Evolutionary conservation across 2,797 vertebrate species (phyloP).

Genomic region (Eremophila alpestris): DNA sequence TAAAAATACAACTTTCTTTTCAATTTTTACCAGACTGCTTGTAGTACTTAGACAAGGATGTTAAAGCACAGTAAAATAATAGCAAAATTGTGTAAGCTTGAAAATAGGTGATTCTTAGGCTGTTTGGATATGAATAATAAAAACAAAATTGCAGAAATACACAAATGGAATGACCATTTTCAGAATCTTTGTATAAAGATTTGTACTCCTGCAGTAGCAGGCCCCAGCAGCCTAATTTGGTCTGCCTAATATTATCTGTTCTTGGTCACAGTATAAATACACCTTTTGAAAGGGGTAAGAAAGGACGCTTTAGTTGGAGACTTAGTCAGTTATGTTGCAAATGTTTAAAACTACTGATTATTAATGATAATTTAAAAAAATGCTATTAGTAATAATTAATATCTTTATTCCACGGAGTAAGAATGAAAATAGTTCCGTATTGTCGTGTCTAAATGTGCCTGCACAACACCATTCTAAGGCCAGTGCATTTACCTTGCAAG

Average conservation of each 20-base stretch:
- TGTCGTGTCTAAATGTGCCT: rapidly evolving
- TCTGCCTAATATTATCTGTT: background rate
- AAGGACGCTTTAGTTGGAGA: background rate
- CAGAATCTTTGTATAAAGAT: background rate
- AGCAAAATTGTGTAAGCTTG: background rate
- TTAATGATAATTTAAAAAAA: background rate
- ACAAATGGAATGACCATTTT: background rate
- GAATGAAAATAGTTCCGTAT: background rate
- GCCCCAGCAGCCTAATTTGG: background rate
- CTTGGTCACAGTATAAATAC: background rate
- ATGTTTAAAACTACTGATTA: background rate
- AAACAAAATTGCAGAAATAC: background rate
- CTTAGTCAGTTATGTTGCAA: background rate
- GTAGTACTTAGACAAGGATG: background rate
- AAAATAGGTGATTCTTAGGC: background rate
- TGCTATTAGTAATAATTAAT: background rate
- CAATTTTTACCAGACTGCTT: background rate
- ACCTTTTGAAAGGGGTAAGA: background rate
- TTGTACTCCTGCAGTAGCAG: background rate
- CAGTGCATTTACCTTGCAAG: background rate
- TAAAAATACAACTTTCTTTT: background rate
- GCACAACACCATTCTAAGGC: background rate
- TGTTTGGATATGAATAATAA: background rate
- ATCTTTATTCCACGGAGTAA: background rate
- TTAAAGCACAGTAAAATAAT: background rate